These are phyloP conservation scores for Augiades crinisus DNA, from an alignment of 2,888 invertebrate species.

Conservation along the genomic window DNA sequence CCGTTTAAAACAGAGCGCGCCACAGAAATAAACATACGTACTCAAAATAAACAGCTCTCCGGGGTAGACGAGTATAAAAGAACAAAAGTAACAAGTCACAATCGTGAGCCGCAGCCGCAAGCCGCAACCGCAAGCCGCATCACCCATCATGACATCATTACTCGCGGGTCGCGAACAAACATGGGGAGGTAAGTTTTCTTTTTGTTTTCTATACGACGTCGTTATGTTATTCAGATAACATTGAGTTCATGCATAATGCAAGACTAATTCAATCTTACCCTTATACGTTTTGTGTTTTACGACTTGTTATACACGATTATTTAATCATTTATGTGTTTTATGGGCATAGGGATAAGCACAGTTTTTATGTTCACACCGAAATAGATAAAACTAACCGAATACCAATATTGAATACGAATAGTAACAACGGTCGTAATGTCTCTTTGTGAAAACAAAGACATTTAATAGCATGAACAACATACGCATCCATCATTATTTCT, in stretches of 20 bases:
- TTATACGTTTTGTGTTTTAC: conserved; percentile 1
- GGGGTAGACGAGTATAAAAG: no score
- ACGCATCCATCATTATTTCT: no score
- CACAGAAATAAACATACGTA: no score
- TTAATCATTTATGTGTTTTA: neutral
- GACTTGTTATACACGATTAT: neutral
- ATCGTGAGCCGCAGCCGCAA: neutral
- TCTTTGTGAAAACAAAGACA: no score
- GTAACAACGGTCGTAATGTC: no score
- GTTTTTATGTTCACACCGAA: no score
- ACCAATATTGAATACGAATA: no score
- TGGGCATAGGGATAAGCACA: no score
- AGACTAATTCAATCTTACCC: conserved; percentile 7
- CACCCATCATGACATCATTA: conserved; percentile 15
- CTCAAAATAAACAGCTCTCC: no score
- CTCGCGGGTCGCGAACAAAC: conserved; percentile 4
- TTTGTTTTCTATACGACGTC: conserved; percentile 14
- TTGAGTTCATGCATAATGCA: conserved; percentile 17
- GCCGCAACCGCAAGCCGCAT: neutral
- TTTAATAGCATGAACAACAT: no score
- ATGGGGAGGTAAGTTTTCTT: conserved; percentile 10
- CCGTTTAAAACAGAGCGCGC: no score
- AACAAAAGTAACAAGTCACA: neutral
- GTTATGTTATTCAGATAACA: conserved; percentile 18
- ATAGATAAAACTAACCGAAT: no score